Evolutionary conservation across 2,888 invertebrate species (phyloP).

Genomic region (Ramazzottius varieornatus): DNA sequence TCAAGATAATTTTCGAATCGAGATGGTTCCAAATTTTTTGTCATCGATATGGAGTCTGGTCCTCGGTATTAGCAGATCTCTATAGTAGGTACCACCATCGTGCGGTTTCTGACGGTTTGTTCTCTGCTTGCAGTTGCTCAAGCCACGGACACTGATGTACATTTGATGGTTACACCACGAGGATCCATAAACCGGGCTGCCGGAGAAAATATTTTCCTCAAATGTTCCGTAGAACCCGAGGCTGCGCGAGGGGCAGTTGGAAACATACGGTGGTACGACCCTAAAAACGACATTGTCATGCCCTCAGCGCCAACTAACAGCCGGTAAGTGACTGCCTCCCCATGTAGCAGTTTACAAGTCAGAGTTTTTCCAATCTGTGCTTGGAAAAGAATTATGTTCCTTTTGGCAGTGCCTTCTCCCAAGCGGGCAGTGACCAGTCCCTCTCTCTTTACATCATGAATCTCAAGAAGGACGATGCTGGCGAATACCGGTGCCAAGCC

Average conservation of each 20-base stretch:
- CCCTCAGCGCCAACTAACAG: too few relatives aligned
- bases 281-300: neutral
- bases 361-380: too few relatives aligned
- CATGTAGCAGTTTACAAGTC: too few relatives aligned
- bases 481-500: neutral
- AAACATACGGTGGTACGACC: neutral
- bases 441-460: neutral
- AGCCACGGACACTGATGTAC: neutral
- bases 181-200: neutral
- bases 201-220: neutral
- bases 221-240: neutral
- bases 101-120: neutral
- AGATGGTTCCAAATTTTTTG: too few relatives aligned
- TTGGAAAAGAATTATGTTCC: too few relatives aligned
- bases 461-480: neutral
- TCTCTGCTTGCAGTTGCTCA: neutral
- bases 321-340: too few relatives aligned
- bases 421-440: too few relatives aligned
- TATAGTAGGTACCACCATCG: too few relatives aligned
- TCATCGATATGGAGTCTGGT: too few relatives aligned
- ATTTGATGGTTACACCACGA: neutral
- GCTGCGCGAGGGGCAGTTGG: neutral
- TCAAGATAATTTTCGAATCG: too few relatives aligned
- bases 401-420: too few relatives aligned
- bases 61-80: too few relatives aligned